Base-by-base conservation (phyloP, 2,888 invertebrate genomes). In the Rotaria sp. region DNA sequence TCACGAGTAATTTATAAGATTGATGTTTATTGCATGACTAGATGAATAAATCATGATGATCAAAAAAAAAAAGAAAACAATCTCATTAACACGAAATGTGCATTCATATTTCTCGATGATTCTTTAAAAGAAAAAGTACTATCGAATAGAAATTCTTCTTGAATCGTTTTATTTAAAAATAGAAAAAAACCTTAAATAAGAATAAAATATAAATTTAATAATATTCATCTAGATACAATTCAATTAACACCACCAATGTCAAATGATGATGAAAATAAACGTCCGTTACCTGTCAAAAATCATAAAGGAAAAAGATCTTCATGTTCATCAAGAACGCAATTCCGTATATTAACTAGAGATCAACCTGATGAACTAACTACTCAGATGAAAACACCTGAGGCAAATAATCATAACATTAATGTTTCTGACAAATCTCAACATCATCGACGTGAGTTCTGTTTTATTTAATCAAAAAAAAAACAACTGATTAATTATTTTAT, bases 261-360 rank as follows among this genome's bases (percentile, higher is more conserved):
- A 67, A 67, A 67, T 35, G 67, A 67, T 35, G 67, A 59, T 59
- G 57, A 67, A 67, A 67, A 67, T 67, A 67, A 35, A 67, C 35
- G 35, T 38, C 67, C 67, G 0, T 15, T 30, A 38, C 38, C 67
- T 18, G 13, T 35, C 35, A 67, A 67, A 67, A 30, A 35, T 67
- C 67, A 67, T 30, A 30, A 18, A 67, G 67, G 67, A 67, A 67
- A 35, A 18, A 67, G 30, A 21, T 59, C 57, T 4, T 26, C 57
- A 2, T 59, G n/a, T 59, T 59, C 57, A n/a, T 30, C 35, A 11
- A 30, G 11, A 67, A 35, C 35, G 11, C 67, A 67, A 67, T 80
- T 41, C 26, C 38, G 41, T 10, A 80, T 80, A 26, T 80, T 80
- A 80, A 8, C 38, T 4, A 21, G 45, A 45, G 45, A 30, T 24